phyloP scores from a whole-genome alignment of 2,888 invertebrate species.

The Eupithecia tripunctaria region DNA sequence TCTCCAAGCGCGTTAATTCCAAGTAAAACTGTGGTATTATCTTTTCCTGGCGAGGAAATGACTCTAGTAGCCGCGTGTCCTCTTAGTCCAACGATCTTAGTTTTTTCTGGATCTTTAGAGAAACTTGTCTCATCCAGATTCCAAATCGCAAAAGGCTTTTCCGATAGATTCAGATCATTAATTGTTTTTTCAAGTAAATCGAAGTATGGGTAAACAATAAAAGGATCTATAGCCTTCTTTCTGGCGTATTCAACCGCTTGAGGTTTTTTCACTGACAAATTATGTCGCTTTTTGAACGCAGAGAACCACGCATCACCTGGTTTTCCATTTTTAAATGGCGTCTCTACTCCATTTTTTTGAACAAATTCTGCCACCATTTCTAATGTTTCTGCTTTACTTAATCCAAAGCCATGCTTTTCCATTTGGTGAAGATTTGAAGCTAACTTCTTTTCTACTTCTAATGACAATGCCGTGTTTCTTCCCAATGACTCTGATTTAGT shows the following conservation, averaged over 20 bases:
- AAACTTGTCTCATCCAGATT: slow-evolving; percentile 46
- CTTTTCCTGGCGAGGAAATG: slow-evolving; percentile 31
- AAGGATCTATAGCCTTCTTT: slow-evolving; percentile 43
- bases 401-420: slow-evolving; percentile 55
- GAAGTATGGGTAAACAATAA: slow-evolving; percentile 43
- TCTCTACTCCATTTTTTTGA: slow-evolving; percentile 36
- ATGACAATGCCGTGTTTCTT: slow-evolving; percentile 35
- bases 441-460: slow-evolving; percentile 38
- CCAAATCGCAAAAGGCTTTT: slow-evolving; percentile 37
- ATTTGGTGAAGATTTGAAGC: slow-evolving; percentile 43
- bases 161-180: background rate
- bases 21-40: slow-evolving; percentile 38
- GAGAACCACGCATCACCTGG: slow-evolving; percentile 42
- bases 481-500: no score
- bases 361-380: slow-evolving; percentile 44
- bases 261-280: no score
- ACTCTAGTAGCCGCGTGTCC: slow-evolving; percentile 26
- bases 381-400: slow-evolving; percentile 53
- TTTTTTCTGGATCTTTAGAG: slow-evolving; percentile 41
- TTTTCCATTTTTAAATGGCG: slow-evolving; percentile 39
- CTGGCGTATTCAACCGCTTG: slow-evolving; percentile 30
- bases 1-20: slow-evolving; percentile 33
- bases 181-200: slow-evolving; percentile 33
- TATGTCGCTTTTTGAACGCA: no score
- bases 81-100: slow-evolving; percentile 41